These are phyloP conservation scores for Ispidina picta DNA, from an alignment of 2,797 vertebrate species.

Conservation along the genomic window DNA sequence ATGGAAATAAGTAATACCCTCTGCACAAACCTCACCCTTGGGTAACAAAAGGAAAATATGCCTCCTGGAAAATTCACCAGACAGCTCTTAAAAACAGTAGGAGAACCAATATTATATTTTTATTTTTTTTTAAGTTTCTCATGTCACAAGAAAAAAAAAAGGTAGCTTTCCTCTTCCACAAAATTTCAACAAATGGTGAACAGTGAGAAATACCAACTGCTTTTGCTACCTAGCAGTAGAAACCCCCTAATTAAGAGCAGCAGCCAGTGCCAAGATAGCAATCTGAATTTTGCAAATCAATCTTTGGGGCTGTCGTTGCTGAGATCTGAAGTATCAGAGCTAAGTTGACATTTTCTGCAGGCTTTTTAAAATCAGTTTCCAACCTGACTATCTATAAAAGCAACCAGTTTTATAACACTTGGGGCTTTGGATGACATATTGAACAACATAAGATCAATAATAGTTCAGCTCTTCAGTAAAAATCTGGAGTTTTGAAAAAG, in stretches of 20 bases:
- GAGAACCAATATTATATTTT: background rate
- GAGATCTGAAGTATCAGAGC: background rate
- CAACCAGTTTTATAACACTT: background rate
- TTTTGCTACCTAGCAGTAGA: background rate
- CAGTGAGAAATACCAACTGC: background rate
- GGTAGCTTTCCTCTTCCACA: background rate
- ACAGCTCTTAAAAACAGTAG: background rate
- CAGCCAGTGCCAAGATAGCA: background rate
- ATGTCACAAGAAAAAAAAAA: background rate
- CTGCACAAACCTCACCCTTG: background rate
- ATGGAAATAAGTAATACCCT: background rate
- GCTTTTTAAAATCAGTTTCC: background rate
- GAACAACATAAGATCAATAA: background rate
- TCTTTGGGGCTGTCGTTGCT: background rate
- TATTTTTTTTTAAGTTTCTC: background rate
- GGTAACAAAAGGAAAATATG: background rate
- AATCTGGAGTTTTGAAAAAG: background rate
- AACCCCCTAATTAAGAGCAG: background rate
- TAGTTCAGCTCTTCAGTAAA: background rate
- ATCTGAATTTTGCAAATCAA: background rate
- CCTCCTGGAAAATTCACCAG: background rate
- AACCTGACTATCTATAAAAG: background rate
- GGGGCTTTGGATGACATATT: background rate
- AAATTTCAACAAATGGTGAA: background rate
- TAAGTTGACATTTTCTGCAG: background rate